Percentiles rank a stretch among this genome's conserved stretches.
phyloP scores from a whole-genome alignment of 2,888 invertebrate genomes.

The Salticus scenicus region DNA sequence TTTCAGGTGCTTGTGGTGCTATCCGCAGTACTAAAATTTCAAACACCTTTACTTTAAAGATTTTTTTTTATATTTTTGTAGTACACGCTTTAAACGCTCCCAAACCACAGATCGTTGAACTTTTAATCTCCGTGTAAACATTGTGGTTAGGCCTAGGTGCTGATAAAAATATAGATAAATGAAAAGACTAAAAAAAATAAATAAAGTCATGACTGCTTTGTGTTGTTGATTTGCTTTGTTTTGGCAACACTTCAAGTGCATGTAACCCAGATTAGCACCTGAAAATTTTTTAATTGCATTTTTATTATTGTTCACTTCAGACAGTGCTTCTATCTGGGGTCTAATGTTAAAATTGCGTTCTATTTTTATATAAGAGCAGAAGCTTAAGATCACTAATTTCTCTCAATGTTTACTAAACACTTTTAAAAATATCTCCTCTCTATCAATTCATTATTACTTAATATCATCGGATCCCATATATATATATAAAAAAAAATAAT shows the following conservation, averaged over 20 bases:
- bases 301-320: not conserved
- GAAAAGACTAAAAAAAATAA: not conserved
- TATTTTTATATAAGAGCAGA: slow-evolving; percentile 11
- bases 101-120: slow-evolving; percentile 36
- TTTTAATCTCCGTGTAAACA: slow-evolving; percentile 26
- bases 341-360: not conserved
- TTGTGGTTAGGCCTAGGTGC: slow-evolving; percentile 32
- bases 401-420: slow-evolving; percentile 24
- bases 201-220: not conserved
- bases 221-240: slow-evolving; percentile 12
- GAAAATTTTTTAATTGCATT: slow-evolving; percentile 24
- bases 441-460: too few species aligned
- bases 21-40: not conserved
- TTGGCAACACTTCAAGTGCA: slow-evolving; percentile 59
- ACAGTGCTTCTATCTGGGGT: slow-evolving; percentile 15
- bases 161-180: not conserved
- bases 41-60: not conserved
- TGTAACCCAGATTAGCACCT: slow-evolving; percentile 61
- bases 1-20: slow-evolving; percentile 8
- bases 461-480: too few species aligned
- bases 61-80: not conserved
- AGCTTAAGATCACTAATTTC: not conserved
- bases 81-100: not conserved
- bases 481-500: too few species aligned
- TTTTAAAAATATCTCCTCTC: not conserved